Evolutionary conservation across 2,113 vertebrate species (phyloP).

Genomic region (Prinia subflava): DNA sequence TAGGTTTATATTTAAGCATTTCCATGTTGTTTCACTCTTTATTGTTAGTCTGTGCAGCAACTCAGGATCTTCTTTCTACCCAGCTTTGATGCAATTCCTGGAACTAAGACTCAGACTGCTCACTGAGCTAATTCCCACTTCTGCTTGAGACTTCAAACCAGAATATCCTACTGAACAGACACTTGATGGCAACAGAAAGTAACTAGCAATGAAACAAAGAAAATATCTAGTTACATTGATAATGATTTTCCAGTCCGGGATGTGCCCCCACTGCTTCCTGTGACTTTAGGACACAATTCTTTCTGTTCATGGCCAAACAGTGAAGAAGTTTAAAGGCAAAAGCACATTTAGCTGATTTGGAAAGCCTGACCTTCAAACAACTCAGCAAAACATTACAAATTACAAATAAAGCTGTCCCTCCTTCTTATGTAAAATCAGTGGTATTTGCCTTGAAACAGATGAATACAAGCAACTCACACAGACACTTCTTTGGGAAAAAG

Average conservation of each 20-base stretch:
- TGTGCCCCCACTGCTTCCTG: neutral
- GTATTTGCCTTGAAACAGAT: neutral
- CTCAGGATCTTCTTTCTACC: neutral
- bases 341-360: neutral
- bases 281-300: neutral
- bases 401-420: neutral
- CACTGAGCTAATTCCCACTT: neutral
- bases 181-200: neutral
- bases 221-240: neutral
- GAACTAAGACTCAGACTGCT: neutral
- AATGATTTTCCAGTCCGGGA: neutral
- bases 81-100: neutral
- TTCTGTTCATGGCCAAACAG: neutral
- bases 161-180: neutral
- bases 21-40: accelerated
- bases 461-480: neutral
- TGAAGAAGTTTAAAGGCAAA: neutral
- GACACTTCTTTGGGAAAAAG: neutral
- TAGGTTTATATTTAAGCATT: neutral
- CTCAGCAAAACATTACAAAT: neutral
- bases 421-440: neutral
- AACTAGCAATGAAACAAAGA: neutral
- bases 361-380: neutral
- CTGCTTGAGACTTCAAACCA: neutral
- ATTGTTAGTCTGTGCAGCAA: neutral